These are phyloP conservation scores for Corvus hawaiiensis DNA, from an alignment of 2,113 vertebrate species.

Conservation along the genomic window DNA sequence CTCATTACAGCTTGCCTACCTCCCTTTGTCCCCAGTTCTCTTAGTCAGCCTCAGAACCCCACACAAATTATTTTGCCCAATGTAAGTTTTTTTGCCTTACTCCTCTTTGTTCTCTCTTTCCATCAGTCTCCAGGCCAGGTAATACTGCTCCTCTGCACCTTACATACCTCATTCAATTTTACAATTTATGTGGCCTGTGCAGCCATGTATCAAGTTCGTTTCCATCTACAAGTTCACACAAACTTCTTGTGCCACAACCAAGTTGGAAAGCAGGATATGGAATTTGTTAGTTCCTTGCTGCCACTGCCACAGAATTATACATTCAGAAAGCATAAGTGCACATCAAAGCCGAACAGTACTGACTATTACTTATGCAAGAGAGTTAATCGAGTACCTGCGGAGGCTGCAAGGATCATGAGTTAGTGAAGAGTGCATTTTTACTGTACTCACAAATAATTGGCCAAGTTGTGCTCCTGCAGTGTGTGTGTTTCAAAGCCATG, in stretches of 20 bases:
- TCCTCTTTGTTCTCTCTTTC: background rate
- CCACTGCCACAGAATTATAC: background rate
- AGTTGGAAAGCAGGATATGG: background rate
- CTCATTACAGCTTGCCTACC: background rate
- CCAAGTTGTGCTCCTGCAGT: constrained; percentile 95
- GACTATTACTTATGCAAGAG: background rate
- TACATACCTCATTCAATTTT: background rate
- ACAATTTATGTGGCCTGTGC: background rate
- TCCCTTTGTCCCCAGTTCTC: background rate
- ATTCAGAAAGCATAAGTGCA: background rate
- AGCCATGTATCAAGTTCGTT: background rate
- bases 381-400: background rate
- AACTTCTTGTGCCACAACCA: background rate
- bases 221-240: background rate
- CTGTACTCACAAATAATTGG: constrained; percentile 94
- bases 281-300: background rate
- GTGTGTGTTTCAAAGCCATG: constrained; percentile 98
- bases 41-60: background rate
- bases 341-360: background rate
- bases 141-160: background rate
- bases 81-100: background rate
- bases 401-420: background rate
- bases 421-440: background rate
- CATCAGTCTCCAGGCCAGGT: background rate
- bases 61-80: background rate